Evolutionary conservation across 2,113 vertebrate genomes (phyloP).

Genomic region (Osmerus eperlanus): DNA sequence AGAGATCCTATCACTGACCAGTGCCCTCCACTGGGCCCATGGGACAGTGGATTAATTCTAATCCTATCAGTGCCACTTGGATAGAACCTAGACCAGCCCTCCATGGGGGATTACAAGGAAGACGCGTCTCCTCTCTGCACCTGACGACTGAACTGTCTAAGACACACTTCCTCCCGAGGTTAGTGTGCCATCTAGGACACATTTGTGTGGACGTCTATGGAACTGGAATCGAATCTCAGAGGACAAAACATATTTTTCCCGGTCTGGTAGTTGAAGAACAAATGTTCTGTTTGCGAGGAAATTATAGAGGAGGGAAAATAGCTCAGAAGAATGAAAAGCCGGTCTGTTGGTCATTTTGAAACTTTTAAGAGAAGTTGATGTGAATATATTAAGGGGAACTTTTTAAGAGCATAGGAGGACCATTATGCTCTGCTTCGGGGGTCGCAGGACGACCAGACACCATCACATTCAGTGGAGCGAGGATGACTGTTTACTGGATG

Average conservation of each 20-base stretch:
- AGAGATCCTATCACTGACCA: conserved; percentile 39
- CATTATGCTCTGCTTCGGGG: conserved; percentile 68
- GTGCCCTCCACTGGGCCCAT: conserved; percentile 29
- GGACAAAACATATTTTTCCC: no score
- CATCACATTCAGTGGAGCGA: conserved; percentile 43
- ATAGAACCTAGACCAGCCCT: conserved; percentile 42
- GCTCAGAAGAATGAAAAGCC: no score
- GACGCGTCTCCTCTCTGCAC: conserved; percentile 39
- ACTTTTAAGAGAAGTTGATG: no score
- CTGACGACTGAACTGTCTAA: conserved; percentile 26
- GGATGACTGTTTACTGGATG: conserved; percentile 47
- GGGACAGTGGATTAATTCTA: conserved; percentile 58
- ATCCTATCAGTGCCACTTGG: conserved; percentile 50
- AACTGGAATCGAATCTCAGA: no score
- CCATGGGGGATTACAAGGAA: conserved; percentile 41
- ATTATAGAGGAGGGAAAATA: no score
- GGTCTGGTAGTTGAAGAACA: no score
- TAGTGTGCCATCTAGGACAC: not conserved
- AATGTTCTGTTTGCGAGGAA: no score
- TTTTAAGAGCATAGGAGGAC: conserved; percentile 12
- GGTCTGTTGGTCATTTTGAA: no score
- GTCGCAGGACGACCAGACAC: conserved; percentile 44
- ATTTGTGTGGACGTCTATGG: no score
- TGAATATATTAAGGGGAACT: not conserved
- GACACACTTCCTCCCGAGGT: conserved; percentile 32